A percentile compares a stretch with the other conserved stretches of the same genome.
These are phyloP conservation scores for Apamea epomidion DNA, from an alignment of 2,888 invertebrate genomes.

Conservation along the genomic window DNA sequence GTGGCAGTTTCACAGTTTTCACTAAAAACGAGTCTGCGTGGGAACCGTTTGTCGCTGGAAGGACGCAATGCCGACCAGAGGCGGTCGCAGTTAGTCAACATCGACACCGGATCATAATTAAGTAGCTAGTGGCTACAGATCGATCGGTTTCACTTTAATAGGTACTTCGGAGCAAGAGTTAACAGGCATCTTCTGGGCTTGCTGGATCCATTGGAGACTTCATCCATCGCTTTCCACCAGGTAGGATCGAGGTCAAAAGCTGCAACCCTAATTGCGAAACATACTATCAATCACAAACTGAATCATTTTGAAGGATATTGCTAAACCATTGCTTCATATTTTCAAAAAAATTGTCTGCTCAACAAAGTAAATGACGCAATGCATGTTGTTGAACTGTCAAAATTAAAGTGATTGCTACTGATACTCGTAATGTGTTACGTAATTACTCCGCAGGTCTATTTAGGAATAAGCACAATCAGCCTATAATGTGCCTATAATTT, in stretches of 20 bases:
- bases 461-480: no score
- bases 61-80: conserved; percentile 54
- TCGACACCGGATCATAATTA: conserved; percentile 56
- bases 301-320: no score
- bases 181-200: not conserved
- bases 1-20: conserved; percentile 62
- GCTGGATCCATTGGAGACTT: not conserved
- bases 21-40: conserved; percentile 65
- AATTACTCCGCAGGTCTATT: no score
- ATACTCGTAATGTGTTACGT: no score
- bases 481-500: no score
- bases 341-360: no score
- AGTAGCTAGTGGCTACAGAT: conserved; percentile 1
- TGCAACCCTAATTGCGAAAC: no score
- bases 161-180: conserved; percentile 1
- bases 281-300: no score
- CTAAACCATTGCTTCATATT: no score
- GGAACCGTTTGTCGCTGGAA: conserved; percentile 56
- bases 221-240: not conserved
- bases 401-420: no score
- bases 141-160: conserved; percentile 62
- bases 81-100: conserved; percentile 27
- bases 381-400: no score
- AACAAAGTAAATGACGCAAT: no score
- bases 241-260: not conserved